Percentiles rank a stretch among this genome's conserved stretches.
Evolutionary conservation across 2,113 vertebrate species (phyloP).

Genomic region (Pseudopipra pipra): DNA sequence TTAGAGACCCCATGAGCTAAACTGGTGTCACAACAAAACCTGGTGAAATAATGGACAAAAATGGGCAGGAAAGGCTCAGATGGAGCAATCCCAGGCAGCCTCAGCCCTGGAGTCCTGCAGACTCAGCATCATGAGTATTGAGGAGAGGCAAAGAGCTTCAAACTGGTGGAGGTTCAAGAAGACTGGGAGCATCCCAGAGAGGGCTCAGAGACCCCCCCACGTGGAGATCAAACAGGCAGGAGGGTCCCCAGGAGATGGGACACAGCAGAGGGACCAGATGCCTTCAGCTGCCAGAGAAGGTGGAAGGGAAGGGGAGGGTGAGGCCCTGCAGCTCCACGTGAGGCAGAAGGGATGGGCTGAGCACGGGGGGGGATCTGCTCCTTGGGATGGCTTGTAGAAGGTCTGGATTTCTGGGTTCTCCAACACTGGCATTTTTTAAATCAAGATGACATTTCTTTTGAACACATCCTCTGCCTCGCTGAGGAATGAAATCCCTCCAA

Average conservation of each 20-base stretch:
- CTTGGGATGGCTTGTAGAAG: background rate
- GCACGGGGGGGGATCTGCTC: background rate
- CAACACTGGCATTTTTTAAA: background rate
- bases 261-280: background rate
- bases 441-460: background rate
- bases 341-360: background rate
- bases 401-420: background rate
- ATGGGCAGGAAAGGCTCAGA: background rate
- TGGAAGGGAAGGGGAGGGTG: background rate
- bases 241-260: background rate
- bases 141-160: background rate
- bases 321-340: fast-evolving
- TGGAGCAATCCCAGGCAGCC: background rate
- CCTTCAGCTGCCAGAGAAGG: background rate
- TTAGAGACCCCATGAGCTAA: background rate
- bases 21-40: background rate
- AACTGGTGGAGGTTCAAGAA: background rate
- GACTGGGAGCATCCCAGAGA: background rate
- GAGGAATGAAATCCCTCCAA: background rate
- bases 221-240: fast-evolving
- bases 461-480: background rate
- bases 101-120: background rate
- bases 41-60: background rate
- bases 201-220: background rate
- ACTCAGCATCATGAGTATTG: too few species aligned